Evolutionary conservation across 2,888 invertebrate genomes (phyloP), one percentile per base, ranked within the genome.

Genomic region (Tolmerus cingulatus): DNA sequence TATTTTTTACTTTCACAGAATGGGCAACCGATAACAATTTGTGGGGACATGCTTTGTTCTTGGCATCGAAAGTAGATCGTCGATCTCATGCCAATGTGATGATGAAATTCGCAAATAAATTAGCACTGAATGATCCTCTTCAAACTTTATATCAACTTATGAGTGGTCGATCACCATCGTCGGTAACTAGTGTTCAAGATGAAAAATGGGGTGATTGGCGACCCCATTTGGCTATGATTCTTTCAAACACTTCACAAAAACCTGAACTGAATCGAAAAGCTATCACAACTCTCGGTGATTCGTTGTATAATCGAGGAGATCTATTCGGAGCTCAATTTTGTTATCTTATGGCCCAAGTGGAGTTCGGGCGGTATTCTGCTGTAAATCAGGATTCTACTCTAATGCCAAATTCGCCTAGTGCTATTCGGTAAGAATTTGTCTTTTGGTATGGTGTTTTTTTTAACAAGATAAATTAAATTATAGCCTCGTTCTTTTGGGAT

Each of bases 281-380:
- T 8, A 95, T 96, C 88, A 95, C 96, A 2, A 96, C 95, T 30
- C 93, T 97, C 46, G 95, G 96, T 0, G 96, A 96, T 92, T 95
- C 95, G 0, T 93, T 97, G 16, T 92, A 94, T 87, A 93, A 94
- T 87, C 95, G 96, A 89, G 98, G 98, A 14, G 96, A 96, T 90
- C 93, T 97, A 87, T 96, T 96, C 93, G 98, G 97, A 1, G 97
- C 98, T 34, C 99, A 99, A 92, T 98, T 99, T 93, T 99, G 98
- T 93, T 99, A 98, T 93, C 93, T 99, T 90, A 95, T 98, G 93
- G 98, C 92, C 88, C 92, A 91, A 89, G 92, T 92, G 86, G 91
- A 92, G 51, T 93, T 93, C 74, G 92, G 92, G n/a, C 91, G 92
- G 12, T 92, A 92, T 88, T 90, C 89, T 23, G 86, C 88, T 14